Base-by-base conservation (phyloP, 1,140 invertebrate genomes). In the Temnothorax curvispinosus region DNA sequence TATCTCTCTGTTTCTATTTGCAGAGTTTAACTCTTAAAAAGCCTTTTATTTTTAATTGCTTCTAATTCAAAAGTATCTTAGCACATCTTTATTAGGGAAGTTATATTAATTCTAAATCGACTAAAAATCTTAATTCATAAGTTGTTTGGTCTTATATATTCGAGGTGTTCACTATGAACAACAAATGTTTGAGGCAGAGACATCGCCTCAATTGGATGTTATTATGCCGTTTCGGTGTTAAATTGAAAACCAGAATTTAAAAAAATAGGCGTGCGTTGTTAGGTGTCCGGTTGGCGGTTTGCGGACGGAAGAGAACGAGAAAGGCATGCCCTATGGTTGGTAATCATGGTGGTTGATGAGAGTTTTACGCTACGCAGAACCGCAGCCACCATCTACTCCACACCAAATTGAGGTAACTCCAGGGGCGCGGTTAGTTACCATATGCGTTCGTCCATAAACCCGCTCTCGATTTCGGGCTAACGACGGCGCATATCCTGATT, bases 261-360 rank as follows among this genome's bases (percentile, higher is more conserved):
- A 52, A 54, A 58, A 18, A 54, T 15, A 35, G 54, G 18, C 15
- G 32, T 11, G 18, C 38, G 9, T 13, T 15, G 18, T 35, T 47
- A 71, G 18, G 13, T 0, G 32, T 86, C 56, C 50, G 47, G 62
- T 47, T 15, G 21, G 58, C 58, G 44, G 54, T 76, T 52, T 60
- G 54, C 18, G 89, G 71, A 2, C 15, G 60, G 89, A 85, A 87
- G 60, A 76, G 87, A 80, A 67, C 58, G 81, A 58, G 80, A 77
- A 84, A 75, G 47, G 50, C 60, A 58, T 82, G 52, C 81, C 89
- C 76, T 89, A 89, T 87, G 81, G 72, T 65, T 27, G 88, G 90
- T 94, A 93, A 94, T 94, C 93, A 94, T 92, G 90, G 89, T 93
- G 91, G 91, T 94, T 94, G 93, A 94, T 94, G 93, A 94, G 94